Conservation (phyloP, 1,140 invertebrate species). For the Tachypleus tridentatus region DNA sequence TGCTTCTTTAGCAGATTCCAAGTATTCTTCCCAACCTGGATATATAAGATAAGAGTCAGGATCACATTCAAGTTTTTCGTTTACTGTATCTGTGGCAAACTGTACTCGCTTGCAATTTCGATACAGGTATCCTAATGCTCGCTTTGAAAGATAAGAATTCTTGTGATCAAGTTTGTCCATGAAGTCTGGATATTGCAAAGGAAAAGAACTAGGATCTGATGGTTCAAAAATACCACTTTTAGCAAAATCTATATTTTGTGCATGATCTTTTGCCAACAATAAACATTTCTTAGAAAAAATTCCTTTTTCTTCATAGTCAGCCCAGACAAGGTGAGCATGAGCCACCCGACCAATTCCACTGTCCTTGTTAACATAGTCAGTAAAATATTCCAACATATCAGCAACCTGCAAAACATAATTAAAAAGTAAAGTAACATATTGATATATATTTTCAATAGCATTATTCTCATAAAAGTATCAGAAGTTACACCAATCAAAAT, state of each 20-base stretch:
- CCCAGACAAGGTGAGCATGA: conserved; percentile 27
- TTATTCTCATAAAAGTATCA: no score
- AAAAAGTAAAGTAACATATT: no score
- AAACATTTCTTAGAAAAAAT: conserved; percentile 26
- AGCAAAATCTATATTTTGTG: conserved; percentile 28
- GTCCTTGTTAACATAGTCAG: conserved; percentile 27
- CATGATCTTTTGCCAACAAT: conserved; percentile 25
- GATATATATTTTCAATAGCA: no score
- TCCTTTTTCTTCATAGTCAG: conserved; percentile 25
- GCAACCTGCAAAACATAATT: neutral
- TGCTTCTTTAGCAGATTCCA: conserved; percentile 9
- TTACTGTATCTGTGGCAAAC: conserved; percentile 9
- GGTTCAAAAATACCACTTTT: conserved; percentile 26
- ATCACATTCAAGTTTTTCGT: conserved; percentile 4
- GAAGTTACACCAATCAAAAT: no score
- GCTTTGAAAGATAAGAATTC: conserved; percentile 17
- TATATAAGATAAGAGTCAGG: conserved; percentile 10
- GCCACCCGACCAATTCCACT: conserved; percentile 27
- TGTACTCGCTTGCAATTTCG: conserved; percentile 16
- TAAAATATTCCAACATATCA: conserved; percentile 29
- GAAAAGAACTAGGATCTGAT: conserved; percentile 18
- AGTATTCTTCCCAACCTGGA: conserved; percentile 20
- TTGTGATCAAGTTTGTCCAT: conserved; percentile 25
- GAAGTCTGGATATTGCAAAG: conserved; percentile 27
- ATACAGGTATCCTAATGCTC: conserved; percentile 18